Evolutionary conservation across 37 sponge, comb jelly and placozoan genomes (phyloP), one percentile per base, ranked within the genome.

Genomic region (Spongia lamella): DNA sequence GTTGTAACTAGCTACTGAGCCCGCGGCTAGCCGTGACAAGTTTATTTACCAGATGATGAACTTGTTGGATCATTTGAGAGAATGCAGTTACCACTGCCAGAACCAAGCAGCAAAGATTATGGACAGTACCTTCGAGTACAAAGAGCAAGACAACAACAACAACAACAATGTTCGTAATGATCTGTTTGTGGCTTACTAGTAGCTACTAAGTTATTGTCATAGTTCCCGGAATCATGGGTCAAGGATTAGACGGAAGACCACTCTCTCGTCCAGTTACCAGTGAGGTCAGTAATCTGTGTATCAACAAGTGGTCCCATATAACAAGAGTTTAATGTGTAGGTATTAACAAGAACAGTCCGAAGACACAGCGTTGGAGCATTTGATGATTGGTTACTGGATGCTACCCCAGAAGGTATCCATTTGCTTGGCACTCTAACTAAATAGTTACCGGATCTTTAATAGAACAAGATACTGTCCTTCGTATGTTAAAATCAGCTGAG

Each of bases 401-500:
- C 90, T 29, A 61, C 77, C 14, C 81, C 84, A 38, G 80, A 83
- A 49, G 89, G 89, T 88, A 50, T 7, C 51, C 47, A 27, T 3
- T 17, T 21, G 37, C 3, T 49, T 76, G 27, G 50, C 14, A 38
- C 22, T 15, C 37, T 20, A 9, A 3, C 38, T 1, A 20, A 64
- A 33, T 13, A 9, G n/a, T 36, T 25, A 19, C 3, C 14, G 19
- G 19, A 6, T 33, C 3, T 24, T 47, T 25, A 58, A 21, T 56
- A 84, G 90, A 89, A 55, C 84, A 84, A 70, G 77, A 84, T 33
- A 84, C 90, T 27, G 60, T 89, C 5, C 63, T 89, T 47, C 83
- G 76, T 55, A 89, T 89, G 90, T 34, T 89, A 27, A 89, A 75
- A 55, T 56, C 80, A 38, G 90, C 90, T n/a, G 90, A 89, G 38